Base-by-base conservation (phyloP, 2,888 invertebrate genomes). In the Trilocha varians region DNA sequence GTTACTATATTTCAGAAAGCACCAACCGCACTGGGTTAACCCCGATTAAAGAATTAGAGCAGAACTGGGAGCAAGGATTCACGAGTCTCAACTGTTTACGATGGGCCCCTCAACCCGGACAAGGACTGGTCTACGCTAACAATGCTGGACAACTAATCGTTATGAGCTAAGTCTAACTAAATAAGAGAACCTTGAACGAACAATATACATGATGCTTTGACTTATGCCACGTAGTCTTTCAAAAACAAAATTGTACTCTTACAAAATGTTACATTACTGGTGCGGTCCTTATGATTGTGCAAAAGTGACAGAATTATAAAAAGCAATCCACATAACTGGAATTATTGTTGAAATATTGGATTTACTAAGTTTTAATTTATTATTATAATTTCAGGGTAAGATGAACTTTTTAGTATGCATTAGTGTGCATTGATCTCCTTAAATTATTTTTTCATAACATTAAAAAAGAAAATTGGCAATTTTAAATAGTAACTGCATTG, bases 101-200 rank as follows among this genome's bases (percentile, higher is more conserved):
- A 41, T 96, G 95, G 95, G 88, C 94, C 41, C 95, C 95, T 0
- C 88, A 89, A 37, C 90, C 94, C 0, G 95, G 95, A 0, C 93
- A 94, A 65, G 95, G 95, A 2, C 87, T 95, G 43, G 91, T 94
- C 39, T 95, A 94, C 72, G 95, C 94, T 15, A 95, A 95, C 52
- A 95, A 94, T 69, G 91, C 91, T 13, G 96, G 95, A 40, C 92
- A 93, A 62, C 87, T 96, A 49, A 90, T 90, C 62, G 88, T 93
- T 57, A 86, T 93, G 68, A 88, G 89, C 57, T 88, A 87, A 78
- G 57, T 57, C 32, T 32, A 43, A 9, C 5, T 6, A 5, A 18
- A 1, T 4, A 6, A 9, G 25, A 25, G 25, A 4, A 6, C 11
- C 8, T 18, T 5, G 25, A 25, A 4, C 11, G 25, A 6, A 6